These are phyloP conservation scores for Pseudomyrmex sp. DNA, from an alignment of 1,140 invertebrate genomes.

Conservation along the genomic window DNA sequence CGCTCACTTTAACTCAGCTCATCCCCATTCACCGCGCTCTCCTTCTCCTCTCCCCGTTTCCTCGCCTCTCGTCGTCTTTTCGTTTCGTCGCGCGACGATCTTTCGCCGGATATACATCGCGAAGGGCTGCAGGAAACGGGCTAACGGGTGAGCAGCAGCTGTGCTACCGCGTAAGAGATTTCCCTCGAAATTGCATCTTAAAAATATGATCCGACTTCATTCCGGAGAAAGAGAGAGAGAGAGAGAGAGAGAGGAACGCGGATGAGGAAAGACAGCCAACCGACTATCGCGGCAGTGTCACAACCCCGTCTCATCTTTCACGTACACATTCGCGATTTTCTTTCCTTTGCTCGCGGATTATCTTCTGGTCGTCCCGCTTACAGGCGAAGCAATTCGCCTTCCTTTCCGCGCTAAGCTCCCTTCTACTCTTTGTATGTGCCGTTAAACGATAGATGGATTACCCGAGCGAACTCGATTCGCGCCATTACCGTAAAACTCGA, in stretches of 20 bases:
- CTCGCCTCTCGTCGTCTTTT: constrained; percentile 26
- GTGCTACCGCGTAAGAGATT: constrained; percentile 79
- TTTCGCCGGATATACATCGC: constrained; percentile 63
- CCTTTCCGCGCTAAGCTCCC: neutral
- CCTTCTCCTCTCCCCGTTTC: neutral
- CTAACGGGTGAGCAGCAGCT: constrained; percentile 71
- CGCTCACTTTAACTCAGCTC: constrained; percentile 60
- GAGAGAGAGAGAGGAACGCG: neutral
- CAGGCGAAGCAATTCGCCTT: constrained; percentile 10
- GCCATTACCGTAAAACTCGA: constrained; percentile 33
- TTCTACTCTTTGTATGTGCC: constrained; percentile 29
- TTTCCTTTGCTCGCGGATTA: neutral
- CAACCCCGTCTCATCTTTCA: neutral
- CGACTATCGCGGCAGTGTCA: constrained; percentile 53
- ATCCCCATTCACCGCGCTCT: constrained; percentile 7
- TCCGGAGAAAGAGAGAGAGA: constrained; percentile 35
- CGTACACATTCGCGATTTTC: constrained; percentile 4
- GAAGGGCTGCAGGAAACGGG: constrained; percentile 51
- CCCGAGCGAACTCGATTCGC: constrained; percentile 29
- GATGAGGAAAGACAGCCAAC: neutral
- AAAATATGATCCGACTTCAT: constrained; percentile 83
- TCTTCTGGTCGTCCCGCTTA: neutral
- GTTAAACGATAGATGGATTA: constrained; percentile 40
- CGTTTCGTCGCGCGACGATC: constrained; percentile 53
- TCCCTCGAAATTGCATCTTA: constrained; percentile 82